Evolutionary conservation across 2,797 vertebrate genomes (phyloP), one percentile per base, ranked within the genome.

Genomic region (Crypturellus tataupa): DNA sequence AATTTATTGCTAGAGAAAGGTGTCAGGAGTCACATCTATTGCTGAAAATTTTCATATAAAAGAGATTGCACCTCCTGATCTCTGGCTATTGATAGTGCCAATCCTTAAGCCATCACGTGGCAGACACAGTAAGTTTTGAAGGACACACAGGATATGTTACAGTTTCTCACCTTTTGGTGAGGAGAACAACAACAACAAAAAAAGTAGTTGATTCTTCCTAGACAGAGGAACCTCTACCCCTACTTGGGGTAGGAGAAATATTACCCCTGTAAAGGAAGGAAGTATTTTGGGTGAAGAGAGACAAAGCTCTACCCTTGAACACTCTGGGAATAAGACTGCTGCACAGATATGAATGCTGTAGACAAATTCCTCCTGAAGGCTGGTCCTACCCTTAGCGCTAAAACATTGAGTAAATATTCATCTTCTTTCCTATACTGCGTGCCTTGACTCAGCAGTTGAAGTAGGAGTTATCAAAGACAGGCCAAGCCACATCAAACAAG

Each of bases 31-130:
- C 65, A 67, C 70, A 89, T 90, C 51, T 85, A 73, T 51, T 90
- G 72, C 60, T 78, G 84, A 46, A 92, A 92, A 92, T 46, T 47
- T 76, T 77, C 80, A 63, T 51, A 91, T 73, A 90, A 96, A 96
- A 60, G 67, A 89, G 68, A 73, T 94, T 62, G 79, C 85, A 93
- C 81, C 33, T 94, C 80, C 85, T 77, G 75, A 93, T 84, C 56
- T 92, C 77, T 79, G 92, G 31, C 42, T 18, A 67, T 58, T 4
- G 6, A 76, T 59, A 62, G 39, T 76, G 62, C 56, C 47, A 67
- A 46, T 51, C 65, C 59, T 94, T 87, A 76, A 87, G 62, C 71
- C 39, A 42, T 89, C 65, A 18, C 42, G 86, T 42, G 87, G 85
- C 85, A 93, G 51, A 71, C 19, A 72, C 68, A 55, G 12, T 46